Percentiles rank a stretch among this genome's conserved stretches.
Evolutionary conservation across 2,113 vertebrate species (phyloP).

Genomic region (Syngnathus typhle): DNA sequence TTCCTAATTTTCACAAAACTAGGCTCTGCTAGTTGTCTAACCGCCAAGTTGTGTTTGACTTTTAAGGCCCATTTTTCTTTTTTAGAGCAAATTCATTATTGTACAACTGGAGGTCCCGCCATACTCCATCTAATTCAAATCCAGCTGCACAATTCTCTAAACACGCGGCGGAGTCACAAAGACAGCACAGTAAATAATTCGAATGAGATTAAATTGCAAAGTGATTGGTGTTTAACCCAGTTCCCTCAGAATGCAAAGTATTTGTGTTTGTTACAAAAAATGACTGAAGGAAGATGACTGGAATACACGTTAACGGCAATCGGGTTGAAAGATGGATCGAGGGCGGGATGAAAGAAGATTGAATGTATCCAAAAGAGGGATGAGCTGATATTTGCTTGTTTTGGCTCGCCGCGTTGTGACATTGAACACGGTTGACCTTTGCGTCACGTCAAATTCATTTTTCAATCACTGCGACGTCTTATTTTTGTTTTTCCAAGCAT

Average conservation of each 20-base stretch:
- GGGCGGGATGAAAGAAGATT: background rate
- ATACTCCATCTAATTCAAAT: background rate
- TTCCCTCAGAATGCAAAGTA: background rate
- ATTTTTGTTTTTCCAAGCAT: conserved; percentile 37
- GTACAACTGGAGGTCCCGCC: background rate
- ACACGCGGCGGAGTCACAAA: background rate
- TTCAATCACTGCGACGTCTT: conserved; percentile 31
- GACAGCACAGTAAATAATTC: conserved; percentile 3
- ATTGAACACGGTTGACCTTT: conserved; percentile 30
- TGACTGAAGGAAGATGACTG: background rate
- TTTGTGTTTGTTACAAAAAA: background rate
- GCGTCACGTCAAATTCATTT: conserved; percentile 33
- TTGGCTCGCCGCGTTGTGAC: conserved; percentile 43
- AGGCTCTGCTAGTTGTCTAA: background rate
- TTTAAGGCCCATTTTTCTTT: background rate
- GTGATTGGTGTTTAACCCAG: background rate
- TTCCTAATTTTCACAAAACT: too few species aligned
- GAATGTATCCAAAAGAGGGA: background rate
- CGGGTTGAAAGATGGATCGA: background rate
- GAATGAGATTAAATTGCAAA: background rate
- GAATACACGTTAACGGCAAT: background rate
- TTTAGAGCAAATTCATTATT: background rate
- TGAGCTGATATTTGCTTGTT: conserved; percentile 26
- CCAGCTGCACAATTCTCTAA: conserved; percentile 1
- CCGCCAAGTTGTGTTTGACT: background rate